Evolutionary conservation across 2,113 vertebrate genomes (phyloP).

Genomic region (Spizaetus ornatus): DNA sequence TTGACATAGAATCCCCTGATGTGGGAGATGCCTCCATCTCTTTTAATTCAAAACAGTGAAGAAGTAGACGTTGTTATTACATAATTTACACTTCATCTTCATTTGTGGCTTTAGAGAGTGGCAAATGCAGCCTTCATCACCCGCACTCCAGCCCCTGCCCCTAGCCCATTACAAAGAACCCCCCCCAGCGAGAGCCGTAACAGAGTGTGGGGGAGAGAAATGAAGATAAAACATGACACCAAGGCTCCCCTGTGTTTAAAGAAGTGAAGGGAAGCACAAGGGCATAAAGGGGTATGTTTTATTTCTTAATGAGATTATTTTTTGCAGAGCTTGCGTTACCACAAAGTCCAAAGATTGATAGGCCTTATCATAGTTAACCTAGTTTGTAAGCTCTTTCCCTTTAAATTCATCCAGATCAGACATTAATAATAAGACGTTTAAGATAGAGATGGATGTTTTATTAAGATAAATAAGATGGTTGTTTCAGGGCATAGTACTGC

Average conservation of each 20-base stretch:
- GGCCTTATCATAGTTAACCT: conserved; percentile 45
- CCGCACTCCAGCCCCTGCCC: rapidly evolving
- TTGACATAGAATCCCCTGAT: neutral
- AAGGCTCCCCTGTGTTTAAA: neutral
- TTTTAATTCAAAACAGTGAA: neutral
- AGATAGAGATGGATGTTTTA: conserved; percentile 46
- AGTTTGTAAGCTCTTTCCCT: conserved; percentile 42
- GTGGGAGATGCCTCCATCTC: neutral
- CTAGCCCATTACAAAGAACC: neutral
- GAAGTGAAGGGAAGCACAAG: neutral
- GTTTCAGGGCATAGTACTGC: neutral
- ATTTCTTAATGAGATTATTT: conserved; percentile 41
- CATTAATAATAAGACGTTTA: conserved; percentile 30
- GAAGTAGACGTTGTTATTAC: neutral
- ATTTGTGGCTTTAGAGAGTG: neutral
- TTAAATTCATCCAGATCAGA: conserved; percentile 41
- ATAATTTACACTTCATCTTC: neutral
- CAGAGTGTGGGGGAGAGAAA: neutral
- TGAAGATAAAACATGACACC: neutral
- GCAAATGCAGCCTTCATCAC: neutral
- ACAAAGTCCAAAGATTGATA: conserved; percentile 29
- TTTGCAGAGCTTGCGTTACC: neutral
- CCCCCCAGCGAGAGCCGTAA: neutral
- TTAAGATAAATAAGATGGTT: conserved; percentile 57
- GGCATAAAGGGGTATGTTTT: neutral